These are phyloP conservation scores for Callimorpha dominula DNA, from an alignment of 2,888 invertebrate genomes.

Conservation along the genomic window DNA sequence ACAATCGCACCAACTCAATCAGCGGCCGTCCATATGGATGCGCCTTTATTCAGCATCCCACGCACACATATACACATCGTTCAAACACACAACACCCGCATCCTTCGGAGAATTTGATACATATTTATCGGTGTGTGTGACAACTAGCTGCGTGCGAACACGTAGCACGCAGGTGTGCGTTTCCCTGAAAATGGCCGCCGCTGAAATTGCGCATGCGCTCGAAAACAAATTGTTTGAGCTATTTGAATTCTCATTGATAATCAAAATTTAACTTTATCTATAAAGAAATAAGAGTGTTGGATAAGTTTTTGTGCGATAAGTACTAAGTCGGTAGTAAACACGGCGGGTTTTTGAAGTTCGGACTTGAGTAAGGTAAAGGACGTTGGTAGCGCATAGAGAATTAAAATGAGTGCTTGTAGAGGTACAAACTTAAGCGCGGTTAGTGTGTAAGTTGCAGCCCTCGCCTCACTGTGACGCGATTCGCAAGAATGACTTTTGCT, in stretches of 20 bases:
- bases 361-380: slow-evolving; percentile 82
- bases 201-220: slow-evolving; percentile 70
- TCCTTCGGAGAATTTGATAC: slow-evolving; percentile 69
- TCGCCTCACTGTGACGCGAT: background rate
- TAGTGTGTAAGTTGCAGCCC: slow-evolving; percentile 8
- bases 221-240: slow-evolving; percentile 22
- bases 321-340: slow-evolving; percentile 52
- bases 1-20: slow-evolving; percentile 59
- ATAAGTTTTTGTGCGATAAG: background rate
- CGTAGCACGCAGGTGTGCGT: slow-evolving; percentile 60
- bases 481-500: slow-evolving; percentile 4
- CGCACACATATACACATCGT: slow-evolving; percentile 58
- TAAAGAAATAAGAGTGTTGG: slow-evolving; percentile 19
- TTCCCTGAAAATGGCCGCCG: slow-evolving; percentile 82
- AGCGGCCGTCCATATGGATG: slow-evolving; percentile 58
- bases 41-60: slow-evolving; percentile 76
- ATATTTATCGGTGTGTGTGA: slow-evolving; percentile 52
- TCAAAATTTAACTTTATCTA: slow-evolving; percentile 38
- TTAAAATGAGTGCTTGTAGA: slow-evolving; percentile 53
- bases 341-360: slow-evolving; percentile 80
- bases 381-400: slow-evolving; percentile 55
- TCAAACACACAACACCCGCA: slow-evolving; percentile 39
- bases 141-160: slow-evolving; percentile 38
- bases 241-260: background rate
- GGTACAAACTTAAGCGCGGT: slow-evolving; percentile 38